phyloP scores from a whole-genome alignment of 2,888 invertebrate genomes.

The Dynastes tityus region DNA sequence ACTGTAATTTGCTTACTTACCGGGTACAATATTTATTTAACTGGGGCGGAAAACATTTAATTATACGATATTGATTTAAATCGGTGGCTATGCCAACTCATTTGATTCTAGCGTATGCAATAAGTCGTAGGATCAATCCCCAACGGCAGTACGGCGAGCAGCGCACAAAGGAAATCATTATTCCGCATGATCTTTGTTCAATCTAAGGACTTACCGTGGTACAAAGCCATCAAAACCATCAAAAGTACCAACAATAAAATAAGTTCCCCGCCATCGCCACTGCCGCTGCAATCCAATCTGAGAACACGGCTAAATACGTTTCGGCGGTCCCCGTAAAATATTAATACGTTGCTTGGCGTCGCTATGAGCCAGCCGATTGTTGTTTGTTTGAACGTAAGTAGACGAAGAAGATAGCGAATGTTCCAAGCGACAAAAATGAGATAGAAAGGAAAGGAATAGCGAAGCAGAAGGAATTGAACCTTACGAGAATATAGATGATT shows the following conservation, averaged over 20 bases:
- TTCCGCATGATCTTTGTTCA: conserved; percentile 24
- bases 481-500: conserved; percentile 30
- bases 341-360: conserved; percentile 30
- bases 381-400: not conserved
- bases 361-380: conserved; percentile 14
- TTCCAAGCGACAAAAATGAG: not conserved
- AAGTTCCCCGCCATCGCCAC: conserved; percentile 15
- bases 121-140: too few relatives aligned
- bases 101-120: too few relatives aligned
- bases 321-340: conserved; percentile 18
- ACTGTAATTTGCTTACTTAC: not conserved
- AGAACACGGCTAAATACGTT: conserved; percentile 32
- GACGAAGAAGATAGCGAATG: not conserved
- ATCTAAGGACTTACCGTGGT: conserved; percentile 5
- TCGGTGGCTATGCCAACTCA: not conserved
- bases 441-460: not conserved
- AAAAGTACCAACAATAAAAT: conserved; percentile 29
- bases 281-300: conserved; percentile 34
- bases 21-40: not conserved
- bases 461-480: too few relatives aligned
- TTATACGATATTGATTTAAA: not conserved
- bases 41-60: not conserved
- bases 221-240: conserved; percentile 23
- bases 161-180: conserved; percentile 25
- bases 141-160: not conserved